Conservation (phyloP, 2,888 invertebrate species). For the Troides oblongomaculatus region DNA sequence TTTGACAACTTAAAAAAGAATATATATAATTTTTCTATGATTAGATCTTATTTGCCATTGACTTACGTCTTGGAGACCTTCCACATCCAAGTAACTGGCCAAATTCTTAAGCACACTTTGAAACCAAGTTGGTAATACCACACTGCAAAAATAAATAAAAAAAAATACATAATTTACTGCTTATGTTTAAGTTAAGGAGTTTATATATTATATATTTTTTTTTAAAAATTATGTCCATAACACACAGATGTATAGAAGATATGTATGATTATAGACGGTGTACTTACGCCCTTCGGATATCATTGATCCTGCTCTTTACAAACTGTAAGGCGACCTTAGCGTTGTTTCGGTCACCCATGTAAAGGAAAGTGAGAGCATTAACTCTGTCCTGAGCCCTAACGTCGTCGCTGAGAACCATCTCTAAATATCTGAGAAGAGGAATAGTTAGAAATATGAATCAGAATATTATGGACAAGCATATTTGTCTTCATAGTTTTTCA, state of each 20-base stretch:
- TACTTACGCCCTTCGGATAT: slow-evolving; percentile 56
- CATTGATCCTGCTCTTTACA: slow-evolving; percentile 49
- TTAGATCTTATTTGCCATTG: neutral
- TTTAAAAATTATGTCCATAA: no score
- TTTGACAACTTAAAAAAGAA: no score
- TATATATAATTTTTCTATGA: no score
- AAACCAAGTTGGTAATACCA: slow-evolving; percentile 58
- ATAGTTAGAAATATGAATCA: neutral
- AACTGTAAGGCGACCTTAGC: slow-evolving; percentile 55
- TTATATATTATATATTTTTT: no score
- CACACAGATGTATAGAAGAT: no score
- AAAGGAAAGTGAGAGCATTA: slow-evolving; percentile 64
- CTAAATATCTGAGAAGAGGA: slow-evolving; percentile 48
- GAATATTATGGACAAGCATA: neutral
- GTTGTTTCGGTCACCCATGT: slow-evolving; percentile 60
- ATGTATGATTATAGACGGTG: no score
- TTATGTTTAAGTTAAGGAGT: no score
- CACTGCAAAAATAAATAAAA: slow-evolving; percentile 46
- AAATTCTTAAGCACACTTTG: slow-evolving; percentile 51
- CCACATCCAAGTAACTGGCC: slow-evolving; percentile 59
- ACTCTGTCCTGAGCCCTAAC: slow-evolving; percentile 67
- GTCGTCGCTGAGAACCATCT: slow-evolving; percentile 54
- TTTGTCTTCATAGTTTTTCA: no score
- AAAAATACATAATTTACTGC: slow-evolving; percentile 2
- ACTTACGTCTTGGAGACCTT: slow-evolving; percentile 64